These are phyloP conservation scores for Marmota flaviventris DNA, from an alignment of 2,113 vertebrate species.

Conservation along the genomic window DNA sequence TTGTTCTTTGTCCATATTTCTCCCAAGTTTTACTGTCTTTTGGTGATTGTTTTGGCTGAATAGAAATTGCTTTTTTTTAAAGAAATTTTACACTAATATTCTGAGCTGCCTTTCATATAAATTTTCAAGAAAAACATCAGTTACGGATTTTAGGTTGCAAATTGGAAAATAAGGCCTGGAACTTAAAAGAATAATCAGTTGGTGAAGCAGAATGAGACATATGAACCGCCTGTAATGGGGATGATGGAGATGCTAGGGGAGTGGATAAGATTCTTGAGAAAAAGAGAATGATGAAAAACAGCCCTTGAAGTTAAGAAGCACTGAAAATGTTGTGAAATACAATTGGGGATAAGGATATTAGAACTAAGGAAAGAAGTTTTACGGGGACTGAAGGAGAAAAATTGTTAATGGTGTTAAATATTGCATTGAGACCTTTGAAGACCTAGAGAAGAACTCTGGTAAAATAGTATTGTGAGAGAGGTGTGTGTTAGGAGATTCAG, in stretches of 20 bases:
- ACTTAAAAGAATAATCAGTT: background rate
- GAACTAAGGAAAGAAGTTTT: background rate
- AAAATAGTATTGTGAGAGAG: background rate
- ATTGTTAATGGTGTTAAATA: background rate
- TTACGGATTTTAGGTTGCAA: slow-evolving; percentile 61
- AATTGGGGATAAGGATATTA: slow-evolving; percentile 10
- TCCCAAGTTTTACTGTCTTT: background rate
- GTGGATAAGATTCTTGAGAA: background rate
- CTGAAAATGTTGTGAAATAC: background rate
- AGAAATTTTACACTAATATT: background rate
- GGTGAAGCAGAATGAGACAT: background rate
- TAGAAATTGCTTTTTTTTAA: slow-evolving; percentile 29
- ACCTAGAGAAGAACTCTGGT: background rate
- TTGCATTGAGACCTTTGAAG: background rate
- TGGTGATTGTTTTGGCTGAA: slow-evolving; percentile 39
- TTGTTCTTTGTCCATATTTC: background rate
- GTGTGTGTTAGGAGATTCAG: background rate
- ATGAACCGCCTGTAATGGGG: background rate
- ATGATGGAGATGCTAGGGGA: background rate
- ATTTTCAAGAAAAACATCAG: background rate
- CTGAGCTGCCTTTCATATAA: background rate
- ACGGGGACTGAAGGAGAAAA: background rate
- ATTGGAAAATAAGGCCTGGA: background rate
- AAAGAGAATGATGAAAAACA: background rate
- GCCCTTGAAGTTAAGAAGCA: background rate